Evolutionary conservation across 2,888 invertebrate genomes (phyloP), one percentile per base, ranked within the genome.

Genomic region (Leptarthrus brevirostris): DNA sequence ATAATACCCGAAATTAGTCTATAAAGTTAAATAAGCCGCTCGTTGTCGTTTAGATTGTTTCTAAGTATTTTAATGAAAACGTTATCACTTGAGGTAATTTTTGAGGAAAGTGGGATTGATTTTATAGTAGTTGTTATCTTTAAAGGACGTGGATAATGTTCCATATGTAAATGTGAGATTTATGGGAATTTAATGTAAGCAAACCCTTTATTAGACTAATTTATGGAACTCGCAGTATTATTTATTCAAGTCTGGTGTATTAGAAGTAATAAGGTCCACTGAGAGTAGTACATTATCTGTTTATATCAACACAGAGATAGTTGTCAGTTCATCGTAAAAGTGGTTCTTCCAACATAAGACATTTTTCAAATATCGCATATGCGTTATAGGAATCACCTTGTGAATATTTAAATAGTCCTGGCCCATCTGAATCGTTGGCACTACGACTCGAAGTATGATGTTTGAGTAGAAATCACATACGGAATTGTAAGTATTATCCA

Each of bases 341-440:
- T 2, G 4, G 22, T 30, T 20, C 6, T 30, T 12, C 52, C 30
- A 30, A 18, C n/a, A 14, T 53, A 64, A 18, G 72, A 58, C 54
- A 72, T 53, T 26, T 64, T 26, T 34, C 66, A 70, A 73, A 72
- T 53, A 75, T 73, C 73, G 47, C 75, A 75, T 73, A 75, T 75
- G 75, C 75, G 75, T 75, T 75, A 71, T 61, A 58, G 71, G 72
- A 72, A 74, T 75, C 74, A 74, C 72, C 75, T 75, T 72, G 66
- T 75, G 75, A 74, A 75, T 75, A 74, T 75, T 75, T 74, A 74
- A 75, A 69, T 53, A 74, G 72, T 12, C 20, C 26, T 14, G 30
- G 69, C 56, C 64, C 72, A 71, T 71, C 56, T 44, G 56, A 71
- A 34, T 26, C 52, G 52, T 18, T 5, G 52, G 52, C 18, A 20